Evolutionary conservation across 2,888 invertebrate genomes (phyloP).

Genomic region (Piscicola geometra): DNA sequence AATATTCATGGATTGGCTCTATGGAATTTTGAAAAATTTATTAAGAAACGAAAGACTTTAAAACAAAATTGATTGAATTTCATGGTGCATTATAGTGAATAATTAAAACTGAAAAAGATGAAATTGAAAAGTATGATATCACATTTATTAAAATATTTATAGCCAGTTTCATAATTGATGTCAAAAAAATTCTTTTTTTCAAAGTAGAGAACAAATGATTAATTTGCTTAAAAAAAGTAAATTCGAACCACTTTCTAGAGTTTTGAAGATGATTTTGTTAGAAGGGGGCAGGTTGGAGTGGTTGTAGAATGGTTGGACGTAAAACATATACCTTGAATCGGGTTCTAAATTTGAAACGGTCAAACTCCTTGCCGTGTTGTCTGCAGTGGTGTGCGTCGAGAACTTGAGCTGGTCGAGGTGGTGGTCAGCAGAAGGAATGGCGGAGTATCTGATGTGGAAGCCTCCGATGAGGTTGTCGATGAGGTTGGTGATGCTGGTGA

Average conservation of each 20-base stretch:
- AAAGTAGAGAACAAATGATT: not conserved
- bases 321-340: slow-evolving; percentile 83
- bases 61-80: not conserved
- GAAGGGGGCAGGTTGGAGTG: slow-evolving; percentile 82
- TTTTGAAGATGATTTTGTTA: slow-evolving; percentile 74
- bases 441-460: slow-evolving; percentile 46
- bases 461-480: slow-evolving; percentile 48
- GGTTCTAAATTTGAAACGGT: slow-evolving; percentile 69
- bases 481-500: slow-evolving; percentile 43
- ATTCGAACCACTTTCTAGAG: slow-evolving; percentile 69
- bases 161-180: not conserved
- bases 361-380: slow-evolving; percentile 43
- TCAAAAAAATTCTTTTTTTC: not conserved
- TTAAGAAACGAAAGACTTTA: too few relatives aligned
- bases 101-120: not conserved
- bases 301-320: slow-evolving; percentile 83
- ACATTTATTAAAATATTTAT: not conserved
- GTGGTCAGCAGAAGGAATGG: slow-evolving; percentile 36
- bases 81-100: not conserved
- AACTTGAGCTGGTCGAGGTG: slow-evolving; percentile 53
- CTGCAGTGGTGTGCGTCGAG: slow-evolving; percentile 65
- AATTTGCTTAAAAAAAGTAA: not conserved
- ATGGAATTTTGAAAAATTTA: too few relatives aligned
- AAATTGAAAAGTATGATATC: slow-evolving; percentile 4
- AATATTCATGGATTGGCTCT: too few relatives aligned